Percentiles rank a stretch among this genome's conserved stretches.
phyloP scores from a whole-genome alignment of 1,140 invertebrate species.

The Sitobion miscanthi region DNA sequence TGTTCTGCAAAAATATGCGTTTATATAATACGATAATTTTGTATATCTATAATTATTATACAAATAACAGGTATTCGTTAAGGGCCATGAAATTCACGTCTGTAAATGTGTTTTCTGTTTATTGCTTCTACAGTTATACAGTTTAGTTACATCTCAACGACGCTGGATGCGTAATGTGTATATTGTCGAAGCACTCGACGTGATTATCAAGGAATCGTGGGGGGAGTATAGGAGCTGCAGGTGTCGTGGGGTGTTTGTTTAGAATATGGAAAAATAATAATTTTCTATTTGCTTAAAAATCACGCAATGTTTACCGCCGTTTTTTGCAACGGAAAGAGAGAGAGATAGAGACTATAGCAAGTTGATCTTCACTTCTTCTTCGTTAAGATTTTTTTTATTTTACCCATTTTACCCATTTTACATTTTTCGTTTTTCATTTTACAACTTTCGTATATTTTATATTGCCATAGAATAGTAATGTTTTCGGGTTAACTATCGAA shows the following conservation, averaged over 20 bases:
- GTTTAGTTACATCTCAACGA: neutral
- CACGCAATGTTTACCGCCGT: neutral
- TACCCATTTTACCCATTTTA: neutral
- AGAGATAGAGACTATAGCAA: neutral
- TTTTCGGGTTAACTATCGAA: neutral
- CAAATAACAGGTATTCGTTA: neutral
- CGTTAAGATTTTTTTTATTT: neutral
- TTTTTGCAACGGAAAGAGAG: neutral
- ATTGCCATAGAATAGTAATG: neutral
- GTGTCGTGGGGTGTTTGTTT: neutral
- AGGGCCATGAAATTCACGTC: conserved; percentile 23
- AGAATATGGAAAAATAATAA: conserved; percentile 16
- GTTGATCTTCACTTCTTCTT: neutral
- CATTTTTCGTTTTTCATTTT: neutral
- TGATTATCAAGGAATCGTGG: neutral
- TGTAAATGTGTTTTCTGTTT: conserved; percentile 8
- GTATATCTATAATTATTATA: neutral
- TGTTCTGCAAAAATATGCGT: neutral
- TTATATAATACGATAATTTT: neutral
- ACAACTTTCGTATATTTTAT: too few relatives aligned
- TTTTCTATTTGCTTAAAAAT: conserved; percentile 10
- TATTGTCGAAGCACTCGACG: neutral
- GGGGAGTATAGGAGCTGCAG: neutral
- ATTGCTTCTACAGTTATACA: neutral
- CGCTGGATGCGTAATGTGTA: neutral